Percentiles rank a stretch among this genome's conserved stretches.
phyloP scores from a whole-genome alignment of 2,888 invertebrate species.

The Drosophila seclusa region DNA sequence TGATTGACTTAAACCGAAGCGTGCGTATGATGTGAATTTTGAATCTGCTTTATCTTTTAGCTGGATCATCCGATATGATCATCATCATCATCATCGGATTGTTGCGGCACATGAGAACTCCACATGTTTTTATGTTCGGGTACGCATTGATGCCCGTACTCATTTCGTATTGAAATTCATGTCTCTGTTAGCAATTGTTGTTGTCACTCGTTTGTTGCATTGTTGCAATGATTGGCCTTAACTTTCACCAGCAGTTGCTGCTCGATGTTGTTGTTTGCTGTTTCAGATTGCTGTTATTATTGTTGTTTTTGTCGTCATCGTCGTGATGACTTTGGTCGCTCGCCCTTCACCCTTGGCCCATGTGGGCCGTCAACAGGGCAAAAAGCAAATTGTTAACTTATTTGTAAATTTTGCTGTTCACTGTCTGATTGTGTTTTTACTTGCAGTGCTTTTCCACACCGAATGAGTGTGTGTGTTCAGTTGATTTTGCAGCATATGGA shows the following conservation, averaged over 20 bases:
- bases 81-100: conserved; percentile 38
- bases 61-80: conserved; percentile 33
- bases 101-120: conserved; percentile 29
- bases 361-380: conserved; percentile 53
- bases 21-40: conserved; percentile 57
- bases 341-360: conserved; percentile 57
- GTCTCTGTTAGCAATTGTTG: conserved; percentile 74
- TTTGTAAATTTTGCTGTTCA: conserved; percentile 73
- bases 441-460: conserved; percentile 15
- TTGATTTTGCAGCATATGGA: conserved; percentile 43
- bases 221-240: conserved; percentile 75
- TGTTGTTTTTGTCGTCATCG: conserved; percentile 42
- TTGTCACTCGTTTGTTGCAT: conserved; percentile 57
- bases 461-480: conserved; percentile 24
- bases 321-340: conserved; percentile 71
- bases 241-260: conserved; percentile 68
- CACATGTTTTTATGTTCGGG: conserved; percentile 5
- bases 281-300: conserved; percentile 7
- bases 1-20: conserved; percentile 29
- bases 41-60: conserved; percentile 39
- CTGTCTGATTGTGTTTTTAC: conserved; percentile 40
- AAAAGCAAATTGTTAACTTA: conserved; percentile 80
- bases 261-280: conserved; percentile 20
- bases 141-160: conserved; percentile 11
- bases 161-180: conserved; percentile 74